Percentiles rank a stretch among this genome's conserved stretches.
Conservation (phyloP, 2,113 vertebrate species). For the Pangasianodon gigas region DNA sequence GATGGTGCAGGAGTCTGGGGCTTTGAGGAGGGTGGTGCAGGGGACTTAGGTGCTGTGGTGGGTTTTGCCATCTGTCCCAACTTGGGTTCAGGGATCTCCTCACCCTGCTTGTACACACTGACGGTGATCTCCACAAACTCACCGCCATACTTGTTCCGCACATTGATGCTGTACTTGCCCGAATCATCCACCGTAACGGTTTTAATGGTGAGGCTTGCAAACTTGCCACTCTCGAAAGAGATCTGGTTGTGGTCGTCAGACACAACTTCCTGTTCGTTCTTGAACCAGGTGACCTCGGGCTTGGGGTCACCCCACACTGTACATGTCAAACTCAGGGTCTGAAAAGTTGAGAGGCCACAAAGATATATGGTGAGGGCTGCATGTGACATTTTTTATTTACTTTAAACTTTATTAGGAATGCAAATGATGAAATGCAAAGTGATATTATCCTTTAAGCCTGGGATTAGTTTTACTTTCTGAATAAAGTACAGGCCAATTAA, state of each 20-base stretch:
- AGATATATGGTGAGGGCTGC: neutral
- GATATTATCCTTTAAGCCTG: neutral
- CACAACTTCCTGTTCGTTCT: slow-evolving; percentile 88
- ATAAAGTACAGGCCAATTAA: neutral
- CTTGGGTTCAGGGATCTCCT: slow-evolving; percentile 82
- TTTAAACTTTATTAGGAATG: neutral
- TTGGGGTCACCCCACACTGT: slow-evolving; percentile 94
- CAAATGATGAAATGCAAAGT: neutral
- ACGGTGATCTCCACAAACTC: slow-evolving; percentile 97
- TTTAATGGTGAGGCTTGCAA: slow-evolving; percentile 86
- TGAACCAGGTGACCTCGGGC: slow-evolving; percentile 93
- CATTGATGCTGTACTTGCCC: slow-evolving; percentile 94
- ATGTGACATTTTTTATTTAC: neutral
- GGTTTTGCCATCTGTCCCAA: slow-evolving; percentile 75
- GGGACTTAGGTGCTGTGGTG: slow-evolving; percentile 48
- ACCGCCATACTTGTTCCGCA: slow-evolving; percentile 94
- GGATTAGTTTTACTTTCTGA: neutral
- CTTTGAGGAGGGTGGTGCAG: slow-evolving; percentile 46
- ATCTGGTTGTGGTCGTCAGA: slow-evolving; percentile 79
- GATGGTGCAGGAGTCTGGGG: slow-evolving; percentile 55
- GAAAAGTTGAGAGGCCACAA: slow-evolving; percentile 30
- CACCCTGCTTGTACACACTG: slow-evolving; percentile 93
- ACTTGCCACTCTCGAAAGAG: slow-evolving; percentile 86
- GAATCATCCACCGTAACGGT: slow-evolving; percentile 90
- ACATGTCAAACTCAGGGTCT: slow-evolving; percentile 95